Conservation (phyloP, 2,797 vertebrate species). For the Rhinoraja longicauda region DNA sequence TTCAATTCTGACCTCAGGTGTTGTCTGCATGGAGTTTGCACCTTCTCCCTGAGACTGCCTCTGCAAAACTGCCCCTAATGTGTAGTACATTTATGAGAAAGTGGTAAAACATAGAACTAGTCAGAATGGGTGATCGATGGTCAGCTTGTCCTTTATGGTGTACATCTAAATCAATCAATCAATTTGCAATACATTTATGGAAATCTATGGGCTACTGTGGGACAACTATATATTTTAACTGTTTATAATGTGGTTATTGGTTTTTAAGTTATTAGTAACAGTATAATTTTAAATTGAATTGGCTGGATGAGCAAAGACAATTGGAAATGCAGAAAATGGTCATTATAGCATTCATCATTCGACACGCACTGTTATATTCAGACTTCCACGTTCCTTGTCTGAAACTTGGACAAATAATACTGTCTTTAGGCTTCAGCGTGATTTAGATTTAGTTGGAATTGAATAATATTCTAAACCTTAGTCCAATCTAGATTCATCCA, state of each 20-base stretch:
- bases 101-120: no score
- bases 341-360: not conserved
- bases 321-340: not conserved
- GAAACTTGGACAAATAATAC: not conserved
- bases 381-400: not conserved
- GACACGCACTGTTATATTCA: not conserved
- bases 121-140: no score
- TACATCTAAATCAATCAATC: no score
- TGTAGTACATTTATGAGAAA: no score
- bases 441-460: not conserved
- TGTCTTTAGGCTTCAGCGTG: not conserved
- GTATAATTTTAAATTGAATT: not conserved
- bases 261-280: not conserved
- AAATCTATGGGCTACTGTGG: no score
- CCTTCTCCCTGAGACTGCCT: no score
- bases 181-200: not conserved
- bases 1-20: no score
- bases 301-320: not conserved
- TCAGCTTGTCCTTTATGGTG: no score
- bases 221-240: slow-evolving; percentile 4
- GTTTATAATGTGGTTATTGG: not conserved
- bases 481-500: not conserved
- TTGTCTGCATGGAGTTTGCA: no score
- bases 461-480: slow-evolving; percentile 2
- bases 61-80: no score